Conservation (phyloP, 2,888 invertebrate species). For the Yponomeuta malinellus region DNA sequence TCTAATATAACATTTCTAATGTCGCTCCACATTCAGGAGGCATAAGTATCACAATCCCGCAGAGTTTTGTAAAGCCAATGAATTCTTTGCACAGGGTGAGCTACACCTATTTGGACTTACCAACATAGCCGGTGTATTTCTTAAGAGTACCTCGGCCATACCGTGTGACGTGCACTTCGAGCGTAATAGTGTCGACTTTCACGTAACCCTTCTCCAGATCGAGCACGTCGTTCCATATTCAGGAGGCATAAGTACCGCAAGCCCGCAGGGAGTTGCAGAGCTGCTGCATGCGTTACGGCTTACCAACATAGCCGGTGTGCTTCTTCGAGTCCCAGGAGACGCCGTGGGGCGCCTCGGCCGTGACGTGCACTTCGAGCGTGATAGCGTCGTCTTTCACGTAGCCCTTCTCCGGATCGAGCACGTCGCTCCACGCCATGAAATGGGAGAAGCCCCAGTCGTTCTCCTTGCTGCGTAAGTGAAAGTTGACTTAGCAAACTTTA, state of each 20-base stretch:
- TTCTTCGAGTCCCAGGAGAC: slow-evolving; percentile 99
- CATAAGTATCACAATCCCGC: no score
- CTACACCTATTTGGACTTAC: slow-evolving; percentile 39
- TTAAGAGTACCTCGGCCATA: slow-evolving; percentile 96
- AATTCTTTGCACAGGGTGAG: no score
- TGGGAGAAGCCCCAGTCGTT: slow-evolving; percentile 98
- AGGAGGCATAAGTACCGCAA: no score
- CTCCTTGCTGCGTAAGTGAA: slow-evolving; percentile 69
- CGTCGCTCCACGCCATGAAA: slow-evolving; percentile 96
- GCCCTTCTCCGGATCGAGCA: slow-evolving; percentile 94
- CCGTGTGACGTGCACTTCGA: slow-evolving; percentile 78
- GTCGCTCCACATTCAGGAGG: no score
- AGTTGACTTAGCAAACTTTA: no score
- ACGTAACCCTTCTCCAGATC: slow-evolving; percentile 62
- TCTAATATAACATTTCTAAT: no score
- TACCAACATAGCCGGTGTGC: slow-evolving; percentile 88
- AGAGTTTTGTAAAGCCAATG: no score
- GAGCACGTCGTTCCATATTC: slow-evolving; percentile 58
- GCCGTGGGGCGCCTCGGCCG: slow-evolving; percentile 94
- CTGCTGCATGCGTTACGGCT: slow-evolving; percentile 26
- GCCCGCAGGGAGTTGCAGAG: no score
- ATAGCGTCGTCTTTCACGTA: slow-evolving; percentile 95
- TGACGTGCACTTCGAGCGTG: slow-evolving; percentile 90
- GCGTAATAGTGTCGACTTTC: slow-evolving; percentile 21
- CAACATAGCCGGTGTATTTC: slow-evolving; percentile 92